Conservation (phyloP, 2,797 vertebrate genomes). For the Karalla daura region DNA sequence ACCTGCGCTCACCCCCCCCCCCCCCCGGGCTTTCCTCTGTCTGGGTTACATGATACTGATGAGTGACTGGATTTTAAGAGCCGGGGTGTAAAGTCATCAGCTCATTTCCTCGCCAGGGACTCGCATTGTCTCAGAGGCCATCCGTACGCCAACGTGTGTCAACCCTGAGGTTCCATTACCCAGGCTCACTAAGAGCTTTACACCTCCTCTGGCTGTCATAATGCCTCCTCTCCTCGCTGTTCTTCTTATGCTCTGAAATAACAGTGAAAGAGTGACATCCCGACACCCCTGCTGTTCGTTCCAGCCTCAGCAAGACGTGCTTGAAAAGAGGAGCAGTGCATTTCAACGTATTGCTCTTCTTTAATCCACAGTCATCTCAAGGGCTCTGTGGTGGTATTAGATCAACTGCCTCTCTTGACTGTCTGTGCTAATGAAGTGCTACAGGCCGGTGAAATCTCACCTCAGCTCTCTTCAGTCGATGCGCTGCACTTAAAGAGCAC, state of each 20-base stretch:
- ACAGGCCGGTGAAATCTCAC: constrained; percentile 23
- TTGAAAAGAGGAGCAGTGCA: constrained; percentile 4
- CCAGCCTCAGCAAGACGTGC: neutral
- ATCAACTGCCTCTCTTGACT: constrained; percentile 22
- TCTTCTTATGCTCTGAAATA: neutral
- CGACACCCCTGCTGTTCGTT: neutral
- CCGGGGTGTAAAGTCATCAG: neutral
- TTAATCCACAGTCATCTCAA: constrained; percentile 7
- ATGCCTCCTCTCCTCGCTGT: neutral
- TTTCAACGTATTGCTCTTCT: neutral
- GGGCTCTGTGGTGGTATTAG: constrained; percentile 7
- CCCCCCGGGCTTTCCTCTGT: constrained; percentile 22
- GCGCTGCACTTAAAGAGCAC: constrained; percentile 38
- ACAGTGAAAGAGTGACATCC: neutral
- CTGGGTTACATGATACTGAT: constrained; percentile 25
- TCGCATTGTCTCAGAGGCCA: neutral
- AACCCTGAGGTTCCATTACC: neutral
- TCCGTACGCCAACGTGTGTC: constrained; percentile 4
- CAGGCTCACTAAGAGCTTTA: neutral
- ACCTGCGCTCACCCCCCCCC: constrained; percentile 18
- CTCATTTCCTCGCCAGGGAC: constrained; percentile 12
- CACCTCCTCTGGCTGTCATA: neutral
- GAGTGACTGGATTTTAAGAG: neutral
- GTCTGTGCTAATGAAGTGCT: constrained; percentile 15
- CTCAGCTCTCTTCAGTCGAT: constrained; percentile 41